Percentiles rank a stretch among this genome's conserved stretches.
Conservation (phyloP, 2,797 vertebrate genomes). For the Echiichthys vipera region DNA sequence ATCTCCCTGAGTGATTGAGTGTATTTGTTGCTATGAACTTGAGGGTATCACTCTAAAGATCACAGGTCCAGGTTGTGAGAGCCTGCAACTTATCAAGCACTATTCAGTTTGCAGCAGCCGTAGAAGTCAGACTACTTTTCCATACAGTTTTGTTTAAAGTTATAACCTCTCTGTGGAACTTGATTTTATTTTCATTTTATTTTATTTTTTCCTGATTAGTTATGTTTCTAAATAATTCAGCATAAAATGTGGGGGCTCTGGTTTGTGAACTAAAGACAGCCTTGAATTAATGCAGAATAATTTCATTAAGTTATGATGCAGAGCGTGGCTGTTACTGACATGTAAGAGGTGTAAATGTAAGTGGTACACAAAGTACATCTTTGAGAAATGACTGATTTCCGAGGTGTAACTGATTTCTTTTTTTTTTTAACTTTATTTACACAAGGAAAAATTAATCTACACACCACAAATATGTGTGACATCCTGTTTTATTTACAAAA, state of each 20-base stretch:
- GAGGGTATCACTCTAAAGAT: constrained; percentile 87
- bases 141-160: constrained; percentile 79
- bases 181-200: constrained; percentile 57
- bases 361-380: constrained; percentile 4
- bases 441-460: constrained; percentile 9
- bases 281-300: constrained; percentile 77
- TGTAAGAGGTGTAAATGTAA: no score
- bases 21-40: constrained; percentile 90
- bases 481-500: constrained; percentile 20
- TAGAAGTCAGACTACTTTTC: constrained; percentile 78
- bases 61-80: constrained; percentile 83
- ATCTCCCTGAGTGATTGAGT: constrained; percentile 86
- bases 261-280: constrained; percentile 74
- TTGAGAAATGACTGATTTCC: constrained; percentile 37
- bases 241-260: constrained; percentile 59
- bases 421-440: constrained; percentile 13
- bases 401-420: constrained; percentile 34
- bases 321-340: constrained; percentile 35
- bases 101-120: constrained; percentile 79
- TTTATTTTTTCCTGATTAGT: constrained; percentile 78
- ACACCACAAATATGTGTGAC: neutral
- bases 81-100: constrained; percentile 83
- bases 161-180: constrained; percentile 78
- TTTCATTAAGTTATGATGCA: constrained; percentile 63
- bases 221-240: constrained; percentile 78